Evolutionary conservation across 2,113 vertebrate genomes (phyloP).

Genomic region (Ascaphus truei): DNA sequence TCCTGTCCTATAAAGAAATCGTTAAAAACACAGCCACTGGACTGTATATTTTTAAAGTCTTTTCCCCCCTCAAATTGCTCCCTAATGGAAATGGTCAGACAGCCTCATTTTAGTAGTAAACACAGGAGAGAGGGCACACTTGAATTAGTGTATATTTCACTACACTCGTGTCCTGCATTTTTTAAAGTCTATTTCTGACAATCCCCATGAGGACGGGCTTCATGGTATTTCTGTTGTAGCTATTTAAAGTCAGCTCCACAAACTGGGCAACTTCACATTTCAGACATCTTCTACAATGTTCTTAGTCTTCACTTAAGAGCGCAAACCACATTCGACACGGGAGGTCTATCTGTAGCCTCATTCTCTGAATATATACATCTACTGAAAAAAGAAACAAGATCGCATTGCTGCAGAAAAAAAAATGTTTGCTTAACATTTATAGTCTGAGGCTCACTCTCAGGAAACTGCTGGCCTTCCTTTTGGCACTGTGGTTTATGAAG

Average conservation of each 20-base stretch:
- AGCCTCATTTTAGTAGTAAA: background rate
- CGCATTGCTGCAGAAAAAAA: background rate
- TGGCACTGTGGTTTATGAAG: background rate
- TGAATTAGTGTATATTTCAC: background rate
- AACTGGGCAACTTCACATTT: background rate
- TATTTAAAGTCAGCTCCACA: background rate
- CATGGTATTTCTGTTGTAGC: background rate
- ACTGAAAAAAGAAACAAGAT: background rate
- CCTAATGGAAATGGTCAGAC: background rate
- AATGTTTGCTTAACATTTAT: background rate
- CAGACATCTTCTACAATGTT: background rate
- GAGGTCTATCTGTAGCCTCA: constrained; percentile 4
- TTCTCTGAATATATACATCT: background rate
- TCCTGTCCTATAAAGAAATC: too few relatives aligned
- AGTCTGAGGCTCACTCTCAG: background rate
- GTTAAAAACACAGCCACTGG: too few relatives aligned
- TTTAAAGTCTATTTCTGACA: background rate
- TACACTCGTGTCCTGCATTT: background rate
- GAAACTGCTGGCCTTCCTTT: background rate
- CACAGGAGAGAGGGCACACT: background rate
- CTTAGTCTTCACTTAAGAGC: background rate
- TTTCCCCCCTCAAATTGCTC: too few relatives aligned
- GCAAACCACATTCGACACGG: background rate
- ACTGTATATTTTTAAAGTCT: too few relatives aligned
- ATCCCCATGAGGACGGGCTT: background rate